Conservation (phyloP, 2,113 vertebrate species). For the Anarrhichthys ocellatus region DNA sequence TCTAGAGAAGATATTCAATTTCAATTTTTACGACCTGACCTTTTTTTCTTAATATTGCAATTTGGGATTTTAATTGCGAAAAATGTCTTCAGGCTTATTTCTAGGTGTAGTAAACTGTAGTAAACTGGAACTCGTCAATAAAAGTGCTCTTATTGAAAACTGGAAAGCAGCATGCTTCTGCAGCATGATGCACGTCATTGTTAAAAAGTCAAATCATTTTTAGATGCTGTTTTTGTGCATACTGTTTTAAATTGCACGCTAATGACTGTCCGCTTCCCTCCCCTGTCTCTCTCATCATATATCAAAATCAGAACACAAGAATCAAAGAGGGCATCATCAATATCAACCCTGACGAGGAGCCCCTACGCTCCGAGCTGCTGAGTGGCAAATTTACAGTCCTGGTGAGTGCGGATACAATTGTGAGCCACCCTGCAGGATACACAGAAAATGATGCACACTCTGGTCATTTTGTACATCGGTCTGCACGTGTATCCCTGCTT, state of each 20-base stretch:
- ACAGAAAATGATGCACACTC: not conserved
- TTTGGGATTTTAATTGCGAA: not conserved
- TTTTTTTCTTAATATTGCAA: not conserved
- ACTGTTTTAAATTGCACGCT: not conserved
- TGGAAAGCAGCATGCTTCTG: not conserved
- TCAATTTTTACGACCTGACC: not conserved
- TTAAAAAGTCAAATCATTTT: not conserved
- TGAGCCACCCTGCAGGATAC: not conserved
- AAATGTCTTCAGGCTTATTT: not conserved
- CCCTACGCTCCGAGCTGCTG: conserved; percentile 83
- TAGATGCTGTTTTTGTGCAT: conserved; percentile 2
- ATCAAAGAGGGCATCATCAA: conserved; percentile 87
- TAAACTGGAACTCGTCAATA: not conserved
- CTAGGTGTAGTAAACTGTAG: not conserved
- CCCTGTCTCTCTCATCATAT: not conserved
- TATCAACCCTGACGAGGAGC: conserved; percentile 86
- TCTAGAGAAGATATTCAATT: not conserved
- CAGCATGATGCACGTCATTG: not conserved
- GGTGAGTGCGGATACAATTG: conserved; percentile 71
- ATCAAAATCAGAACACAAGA: conserved; percentile 81
- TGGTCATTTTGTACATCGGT: conserved; percentile 1
- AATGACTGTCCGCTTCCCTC: not conserved
- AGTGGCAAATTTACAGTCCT: conserved; percentile 87
- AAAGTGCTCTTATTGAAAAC: not conserved
- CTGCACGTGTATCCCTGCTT: not conserved